Evolutionary conservation across 1,140 invertebrate species (phyloP), one percentile per base, ranked within the genome.

Genomic region (Lutraria rhynchaena): DNA sequence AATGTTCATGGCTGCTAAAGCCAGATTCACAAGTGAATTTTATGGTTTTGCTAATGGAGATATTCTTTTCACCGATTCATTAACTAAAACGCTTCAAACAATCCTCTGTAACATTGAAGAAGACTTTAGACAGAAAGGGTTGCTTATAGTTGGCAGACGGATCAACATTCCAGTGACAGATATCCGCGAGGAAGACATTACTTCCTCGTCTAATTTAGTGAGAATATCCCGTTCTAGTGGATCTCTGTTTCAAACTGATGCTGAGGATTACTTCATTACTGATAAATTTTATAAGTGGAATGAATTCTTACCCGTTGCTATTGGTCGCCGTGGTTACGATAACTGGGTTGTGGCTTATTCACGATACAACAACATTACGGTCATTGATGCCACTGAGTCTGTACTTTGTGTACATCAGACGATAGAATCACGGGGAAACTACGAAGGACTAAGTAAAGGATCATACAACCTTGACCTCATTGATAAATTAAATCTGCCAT

Each of bases 221-320:
- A n/a, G 7, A 3, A 49, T 83, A 13, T 82, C 85, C 1, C 69
- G 61, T 22, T 65, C 17, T 13, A 53, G 71, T 13, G 88, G 86
- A 0, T 78, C 60, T 9, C 63, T 87, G 0, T 88, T 87, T 53
- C 69, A 81, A 27, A 63, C 80, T n/a, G 71, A 87, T 76, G 85
- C 89, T 19, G 85, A 87, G 35, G 89, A 89, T 61, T 88, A 85
- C 67, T 89, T 89, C 65, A 83, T 89, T 5, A 86, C 87, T 24
- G 63, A 84, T 51, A 55, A 37, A 35, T 44, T n/a, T 37, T 89
- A 83, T 83, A 86, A 86, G 7, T 89, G 87, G 89, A 44, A 86
- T 9, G 53, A 15, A n/a, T 70, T 89, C 31, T 83, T 86, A 31
- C 85, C 84, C 9, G 77, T 89, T 17, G 89, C 86, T 29, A 83